phyloP scores from a whole-genome alignment of 2,888 invertebrate species.

The Strigamia maritima region DNA sequence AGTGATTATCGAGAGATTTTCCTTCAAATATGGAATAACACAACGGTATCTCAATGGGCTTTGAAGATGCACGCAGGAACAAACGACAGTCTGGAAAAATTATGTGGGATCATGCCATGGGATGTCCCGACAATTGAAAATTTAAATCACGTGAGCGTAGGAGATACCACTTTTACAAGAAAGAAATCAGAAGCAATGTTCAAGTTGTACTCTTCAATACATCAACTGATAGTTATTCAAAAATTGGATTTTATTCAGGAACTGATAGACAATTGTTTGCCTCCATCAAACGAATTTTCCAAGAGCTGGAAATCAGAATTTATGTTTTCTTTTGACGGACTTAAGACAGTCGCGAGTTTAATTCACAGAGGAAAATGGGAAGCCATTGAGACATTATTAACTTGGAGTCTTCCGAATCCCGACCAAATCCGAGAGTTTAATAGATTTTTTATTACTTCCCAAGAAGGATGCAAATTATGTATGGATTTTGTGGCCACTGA shows the following conservation, averaged over 20 bases:
- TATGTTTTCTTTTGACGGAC: neutral
- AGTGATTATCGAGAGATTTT: neutral
- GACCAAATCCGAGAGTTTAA: neutral
- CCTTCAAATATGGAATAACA: neutral
- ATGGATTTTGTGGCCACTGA: constrained; percentile 2
- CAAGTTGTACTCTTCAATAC: neutral
- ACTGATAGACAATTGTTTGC: neutral
- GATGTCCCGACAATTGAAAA: neutral
- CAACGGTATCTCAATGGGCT: constrained; percentile 6
- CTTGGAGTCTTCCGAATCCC: neutral
- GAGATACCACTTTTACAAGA: neutral
- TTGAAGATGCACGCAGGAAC: neutral
- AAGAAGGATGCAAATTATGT: constrained; percentile 6
- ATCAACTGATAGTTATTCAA: neutral
- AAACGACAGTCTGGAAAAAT: neutral
- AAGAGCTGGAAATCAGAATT: neutral
- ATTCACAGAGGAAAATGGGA: constrained; percentile 25
- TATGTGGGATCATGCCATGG: constrained; percentile 11
- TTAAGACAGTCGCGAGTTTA: neutral
- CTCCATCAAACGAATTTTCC: neutral
- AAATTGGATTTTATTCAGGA: constrained; percentile 24
- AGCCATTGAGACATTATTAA: neutral
- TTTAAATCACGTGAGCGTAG: neutral
- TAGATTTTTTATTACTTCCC: neutral
- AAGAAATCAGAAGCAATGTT: constrained; percentile 12